Base-by-base conservation (phyloP, 2,888 invertebrate genomes). In the Hofmannophila pseudospretella region DNA sequence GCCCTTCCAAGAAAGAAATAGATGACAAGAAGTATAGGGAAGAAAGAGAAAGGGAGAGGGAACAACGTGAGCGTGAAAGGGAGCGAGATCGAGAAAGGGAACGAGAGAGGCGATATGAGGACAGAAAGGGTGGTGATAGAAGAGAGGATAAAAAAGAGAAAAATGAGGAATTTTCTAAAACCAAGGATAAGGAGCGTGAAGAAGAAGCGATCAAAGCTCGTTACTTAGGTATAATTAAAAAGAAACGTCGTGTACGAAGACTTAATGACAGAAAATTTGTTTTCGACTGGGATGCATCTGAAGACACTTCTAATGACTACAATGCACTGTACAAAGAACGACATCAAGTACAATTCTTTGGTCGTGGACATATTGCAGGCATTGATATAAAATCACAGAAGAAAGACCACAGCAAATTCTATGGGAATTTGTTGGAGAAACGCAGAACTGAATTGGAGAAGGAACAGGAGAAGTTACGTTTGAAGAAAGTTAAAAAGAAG, bases 261-360 rank as follows among this genome's bases (percentile, higher is more conserved):
- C 84, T 99, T 27, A 99, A 99, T 80, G 99, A 99, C 69, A 89
- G 99, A 9, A 99, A 99, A 82, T 99, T 99, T 88, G 99, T 99
- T 0, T 99, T 99, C 77, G 99, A 99, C 79, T 99, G 99, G 99
- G 99, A 99, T 84, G 98, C 97, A 0, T 94, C 96, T 0, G 99
- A 99, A 78, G 99, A 99, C 65, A 99, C 99, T 0, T 97, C 98
- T 2, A 93, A 94, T 44, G 99, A 99, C 87, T 99, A 99, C 67
- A 99, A 99, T 76, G 92, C 93, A 42, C 86, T 99, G 12, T 99
- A 99, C 67, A 99, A 98, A 75, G 97, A 98, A 55, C 90, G 95
- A 32, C 99, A 99, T 81, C 96, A 98, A 80, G 96, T 97, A 3
- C 98, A 98, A 80, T 98, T 99, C 75, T 99, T 95, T 86, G 99